A percentile compares a stretch with the other conserved stretches of the same genome.
Conservation (phyloP, 2,888 invertebrate species). For the Ecliptopera silaceata region DNA sequence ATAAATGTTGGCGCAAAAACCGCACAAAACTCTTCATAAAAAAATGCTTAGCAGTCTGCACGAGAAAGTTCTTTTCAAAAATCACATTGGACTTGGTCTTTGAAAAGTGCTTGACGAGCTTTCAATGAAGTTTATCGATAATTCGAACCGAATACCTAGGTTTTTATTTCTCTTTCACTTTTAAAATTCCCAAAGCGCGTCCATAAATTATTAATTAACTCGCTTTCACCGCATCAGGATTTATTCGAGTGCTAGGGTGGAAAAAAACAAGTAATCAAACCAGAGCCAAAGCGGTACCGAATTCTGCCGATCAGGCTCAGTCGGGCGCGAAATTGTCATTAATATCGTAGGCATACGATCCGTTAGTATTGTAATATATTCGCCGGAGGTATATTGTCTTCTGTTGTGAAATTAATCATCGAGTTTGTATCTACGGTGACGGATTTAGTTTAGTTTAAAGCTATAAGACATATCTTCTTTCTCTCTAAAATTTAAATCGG, state of each 20-base stretch:
- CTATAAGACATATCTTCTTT: too few relatives aligned
- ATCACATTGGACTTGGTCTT: neutral
- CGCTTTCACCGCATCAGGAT: slow-evolving; percentile 61
- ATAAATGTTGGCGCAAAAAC: neutral
- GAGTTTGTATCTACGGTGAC: too few relatives aligned
- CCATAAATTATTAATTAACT: slow-evolving; percentile 80
- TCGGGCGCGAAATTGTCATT: slow-evolving; percentile 72
- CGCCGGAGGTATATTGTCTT: too few relatives aligned
- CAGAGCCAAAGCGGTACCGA: slow-evolving; percentile 51
- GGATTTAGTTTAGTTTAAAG: too few relatives aligned
- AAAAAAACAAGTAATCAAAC: slow-evolving; percentile 67
- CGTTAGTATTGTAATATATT: too few relatives aligned
- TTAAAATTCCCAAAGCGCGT: slow-evolving; percentile 27
- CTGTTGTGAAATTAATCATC: too few relatives aligned
- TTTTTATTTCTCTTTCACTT: slow-evolving; percentile 23
- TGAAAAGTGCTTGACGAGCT: neutral
- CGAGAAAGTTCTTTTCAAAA: neutral
- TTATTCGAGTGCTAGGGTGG: slow-evolving; percentile 67
- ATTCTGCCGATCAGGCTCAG: slow-evolving; percentile 50
- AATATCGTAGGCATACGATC: slow-evolving; percentile 50
- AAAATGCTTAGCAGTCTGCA: neutral
- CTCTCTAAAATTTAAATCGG: too few relatives aligned
- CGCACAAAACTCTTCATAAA: neutral
- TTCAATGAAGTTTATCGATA: slow-evolving; percentile 1
- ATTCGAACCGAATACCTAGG: neutral